A percentile compares a stretch with the other conserved stretches of the same genome.
Evolutionary conservation across 2,888 invertebrate genomes (phyloP).

Genomic region (Clepsis dumicolana): DNA sequence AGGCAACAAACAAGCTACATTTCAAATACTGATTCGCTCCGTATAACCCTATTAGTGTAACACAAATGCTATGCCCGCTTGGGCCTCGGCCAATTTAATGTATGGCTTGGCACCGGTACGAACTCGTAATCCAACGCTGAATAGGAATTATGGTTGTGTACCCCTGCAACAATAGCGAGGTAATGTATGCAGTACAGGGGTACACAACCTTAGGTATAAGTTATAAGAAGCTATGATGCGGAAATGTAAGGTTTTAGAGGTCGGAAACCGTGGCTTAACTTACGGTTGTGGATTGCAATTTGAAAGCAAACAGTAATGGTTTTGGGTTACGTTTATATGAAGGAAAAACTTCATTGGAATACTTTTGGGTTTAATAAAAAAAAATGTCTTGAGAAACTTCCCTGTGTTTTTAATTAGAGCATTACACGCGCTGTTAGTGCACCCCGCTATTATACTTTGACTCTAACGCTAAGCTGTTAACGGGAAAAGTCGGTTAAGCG

Average conservation of each 20-base stretch:
- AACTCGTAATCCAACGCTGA: slow-evolving; percentile 69
- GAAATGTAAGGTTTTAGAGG: neutral
- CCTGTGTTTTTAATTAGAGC: slow-evolving; percentile 31
- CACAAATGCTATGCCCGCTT: slow-evolving; percentile 70
- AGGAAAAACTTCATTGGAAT: neutral
- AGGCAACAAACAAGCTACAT: slow-evolving; percentile 39
- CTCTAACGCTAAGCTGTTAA: slow-evolving; percentile 25
- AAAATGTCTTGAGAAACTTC: neutral
- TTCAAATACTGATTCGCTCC: slow-evolving; percentile 57
- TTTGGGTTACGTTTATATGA: neutral
- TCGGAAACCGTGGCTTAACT: neutral
- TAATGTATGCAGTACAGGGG: slow-evolving; percentile 41
- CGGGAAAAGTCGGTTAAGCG: slow-evolving; percentile 31
- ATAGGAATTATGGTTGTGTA: slow-evolving; percentile 68
- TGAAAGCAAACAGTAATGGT: neutral
- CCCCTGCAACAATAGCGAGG: slow-evolving; percentile 41
- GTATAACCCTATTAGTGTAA: slow-evolving; percentile 77
- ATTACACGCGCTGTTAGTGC: slow-evolving; percentile 33
- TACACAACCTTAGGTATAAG: slow-evolving; percentile 18
- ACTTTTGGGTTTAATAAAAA: neutral
- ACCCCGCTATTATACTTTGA: slow-evolving; percentile 30
- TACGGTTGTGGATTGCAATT: neutral
- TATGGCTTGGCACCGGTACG: slow-evolving; percentile 75
- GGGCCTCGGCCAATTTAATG: slow-evolving; percentile 80
- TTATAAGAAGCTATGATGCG: neutral